These are phyloP conservation scores for Macrophya alboannulata DNA, from an alignment of 2,888 invertebrate genomes.

Conservation along the genomic window DNA sequence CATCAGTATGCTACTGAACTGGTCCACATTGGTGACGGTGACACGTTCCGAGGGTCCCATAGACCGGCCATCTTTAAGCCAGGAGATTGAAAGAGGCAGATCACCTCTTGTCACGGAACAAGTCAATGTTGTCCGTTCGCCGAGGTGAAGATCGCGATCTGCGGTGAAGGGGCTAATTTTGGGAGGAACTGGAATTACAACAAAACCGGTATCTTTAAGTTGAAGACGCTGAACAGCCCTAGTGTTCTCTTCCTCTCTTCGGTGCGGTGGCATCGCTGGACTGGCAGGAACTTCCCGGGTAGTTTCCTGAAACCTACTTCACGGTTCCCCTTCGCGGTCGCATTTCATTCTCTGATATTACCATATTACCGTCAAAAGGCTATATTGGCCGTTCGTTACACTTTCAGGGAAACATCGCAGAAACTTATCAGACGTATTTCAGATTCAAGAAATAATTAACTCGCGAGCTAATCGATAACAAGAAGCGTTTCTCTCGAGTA, in stretches of 20 bases:
- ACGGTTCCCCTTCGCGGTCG: constrained; percentile 29
- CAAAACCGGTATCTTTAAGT: constrained; percentile 53
- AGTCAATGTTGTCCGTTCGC: constrained; percentile 88
- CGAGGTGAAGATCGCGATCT: constrained; percentile 87
- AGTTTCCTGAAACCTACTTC: constrained; percentile 46
- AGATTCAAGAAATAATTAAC: not conserved
- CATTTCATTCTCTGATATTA: not conserved
- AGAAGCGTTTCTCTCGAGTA: not conserved
- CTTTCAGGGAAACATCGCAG: not conserved
- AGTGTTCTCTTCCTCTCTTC: constrained; percentile 39
- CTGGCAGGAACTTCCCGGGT: not conserved
- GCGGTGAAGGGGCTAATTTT: constrained; percentile 89
- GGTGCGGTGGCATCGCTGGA: not conserved
- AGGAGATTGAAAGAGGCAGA: constrained; percentile 88
- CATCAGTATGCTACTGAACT: constrained; percentile 89
- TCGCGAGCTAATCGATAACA: not conserved
- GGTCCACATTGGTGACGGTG: constrained; percentile 88
- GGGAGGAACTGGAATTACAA: constrained; percentile 86
- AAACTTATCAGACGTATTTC: too few species aligned
- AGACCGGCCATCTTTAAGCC: constrained; percentile 89
- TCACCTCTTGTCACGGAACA: constrained; percentile 90
- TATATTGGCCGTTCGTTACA: not conserved
- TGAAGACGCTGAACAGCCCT: constrained; percentile 23
- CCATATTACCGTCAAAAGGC: not conserved
- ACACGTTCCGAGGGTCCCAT: constrained; percentile 85